phyloP scores from a whole-genome alignment of 2,888 invertebrate genomes.

The Stenchaetothrips biformis region DNA sequence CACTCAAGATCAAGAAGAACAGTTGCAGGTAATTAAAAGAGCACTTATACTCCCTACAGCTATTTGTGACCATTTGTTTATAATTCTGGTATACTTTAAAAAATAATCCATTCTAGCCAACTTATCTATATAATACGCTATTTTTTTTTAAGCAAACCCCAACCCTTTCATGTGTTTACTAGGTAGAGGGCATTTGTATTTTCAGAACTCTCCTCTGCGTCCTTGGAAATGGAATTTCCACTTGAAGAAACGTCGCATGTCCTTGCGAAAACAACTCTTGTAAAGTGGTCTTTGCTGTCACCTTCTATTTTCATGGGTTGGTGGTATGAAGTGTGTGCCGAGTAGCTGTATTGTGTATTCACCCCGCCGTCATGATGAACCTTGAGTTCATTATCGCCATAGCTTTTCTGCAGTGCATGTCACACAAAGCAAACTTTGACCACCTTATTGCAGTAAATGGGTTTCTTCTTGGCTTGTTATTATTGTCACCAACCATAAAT shows the following conservation, averaged over 20 bases:
- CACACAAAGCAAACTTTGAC: too few species aligned
- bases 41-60: too few species aligned
- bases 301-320: slow-evolving; percentile 15
- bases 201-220: slow-evolving; percentile 6
- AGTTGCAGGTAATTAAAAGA: background rate
- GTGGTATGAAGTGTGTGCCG: background rate
- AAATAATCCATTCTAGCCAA: background rate
- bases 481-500: too few species aligned
- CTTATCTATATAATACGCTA: background rate
- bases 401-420: too few species aligned
- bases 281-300: background rate
- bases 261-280: slow-evolving; percentile 9
- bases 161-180: background rate
- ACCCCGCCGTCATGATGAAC: background rate
- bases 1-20: slow-evolving; percentile 51
- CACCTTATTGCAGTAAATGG: too few species aligned
- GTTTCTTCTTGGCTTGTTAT: too few species aligned
- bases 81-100: background rate
- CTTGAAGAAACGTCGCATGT: background rate
- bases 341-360: background rate
- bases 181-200: slow-evolving; percentile 10
- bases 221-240: slow-evolving; percentile 9
- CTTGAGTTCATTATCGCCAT: background rate
- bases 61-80: background rate
- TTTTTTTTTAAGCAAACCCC: background rate